Percentiles rank a stretch among this genome's conserved stretches.
Conservation (phyloP, 1,140 invertebrate species). For the Micrasema minimum region DNA sequence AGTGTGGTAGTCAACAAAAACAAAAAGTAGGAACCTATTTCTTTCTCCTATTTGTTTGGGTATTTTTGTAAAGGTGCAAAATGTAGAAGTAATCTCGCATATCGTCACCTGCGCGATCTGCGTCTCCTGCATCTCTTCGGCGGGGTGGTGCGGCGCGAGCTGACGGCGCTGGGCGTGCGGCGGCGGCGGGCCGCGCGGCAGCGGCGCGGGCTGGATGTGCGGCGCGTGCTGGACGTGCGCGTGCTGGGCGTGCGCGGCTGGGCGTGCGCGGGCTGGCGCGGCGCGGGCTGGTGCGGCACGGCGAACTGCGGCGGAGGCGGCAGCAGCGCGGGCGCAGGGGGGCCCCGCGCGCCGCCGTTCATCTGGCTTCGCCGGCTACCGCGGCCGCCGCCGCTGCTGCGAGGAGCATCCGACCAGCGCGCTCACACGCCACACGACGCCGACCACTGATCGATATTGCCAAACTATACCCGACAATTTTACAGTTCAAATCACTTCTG, state of each 20-base stretch:
- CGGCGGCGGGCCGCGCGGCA: constrained; percentile 56
- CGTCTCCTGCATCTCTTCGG: constrained; percentile 52
- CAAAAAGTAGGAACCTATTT: no score
- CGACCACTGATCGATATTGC: neutral
- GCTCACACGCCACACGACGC: neutral
- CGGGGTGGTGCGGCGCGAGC: constrained; percentile 50
- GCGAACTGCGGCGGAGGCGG: constrained; percentile 65
- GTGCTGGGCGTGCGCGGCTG: constrained; percentile 57
- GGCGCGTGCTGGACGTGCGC: constrained; percentile 54
- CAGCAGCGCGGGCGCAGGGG: constrained; percentile 60
- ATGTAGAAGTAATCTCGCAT: neutral
- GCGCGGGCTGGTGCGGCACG: constrained; percentile 53
- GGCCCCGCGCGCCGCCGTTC: constrained; percentile 62
- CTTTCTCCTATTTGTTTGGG: no score
- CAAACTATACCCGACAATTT: neutral
- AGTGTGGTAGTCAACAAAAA: no score
- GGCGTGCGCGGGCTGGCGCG: constrained; percentile 55
- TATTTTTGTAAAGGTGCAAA: neutral
- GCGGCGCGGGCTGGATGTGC: constrained; percentile 59
- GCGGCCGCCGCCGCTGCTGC: constrained; percentile 57
- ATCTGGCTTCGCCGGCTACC: constrained; percentile 64
- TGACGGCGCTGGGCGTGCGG: constrained; percentile 57
- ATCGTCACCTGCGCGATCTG: constrained; percentile 50
- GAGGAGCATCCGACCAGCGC: constrained; percentile 28
- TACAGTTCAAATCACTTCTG: neutral